A percentile compares a stretch with the other conserved stretches of the same genome.
phyloP scores from a whole-genome alignment of 2,113 vertebrate genomes.

The Pachyramphus minor region DNA sequence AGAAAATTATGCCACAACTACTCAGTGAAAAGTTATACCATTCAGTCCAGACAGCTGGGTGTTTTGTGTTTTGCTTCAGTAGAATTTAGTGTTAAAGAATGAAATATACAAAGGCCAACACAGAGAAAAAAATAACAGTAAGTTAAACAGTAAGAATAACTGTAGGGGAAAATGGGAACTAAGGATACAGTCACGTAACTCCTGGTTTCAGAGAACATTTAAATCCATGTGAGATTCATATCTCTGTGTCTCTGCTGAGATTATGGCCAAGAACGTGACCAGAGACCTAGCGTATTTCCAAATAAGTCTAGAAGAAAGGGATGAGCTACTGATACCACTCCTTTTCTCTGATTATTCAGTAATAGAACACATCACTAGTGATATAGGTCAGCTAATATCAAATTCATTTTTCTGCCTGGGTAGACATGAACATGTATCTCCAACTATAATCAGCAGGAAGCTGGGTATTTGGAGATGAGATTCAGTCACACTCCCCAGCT shows the following conservation, averaged over 20 bases:
- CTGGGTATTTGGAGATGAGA: background rate
- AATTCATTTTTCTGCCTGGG: background rate
- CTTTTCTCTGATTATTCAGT: background rate
- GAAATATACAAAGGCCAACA: background rate
- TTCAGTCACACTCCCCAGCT: background rate
- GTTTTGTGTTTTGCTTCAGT: background rate
- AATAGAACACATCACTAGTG: background rate
- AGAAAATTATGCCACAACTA: constrained; percentile 8
- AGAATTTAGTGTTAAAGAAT: background rate
- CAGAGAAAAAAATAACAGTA: background rate
- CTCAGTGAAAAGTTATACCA: background rate
- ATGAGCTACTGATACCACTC: background rate
- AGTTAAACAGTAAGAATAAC: background rate
- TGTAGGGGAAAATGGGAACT: background rate
- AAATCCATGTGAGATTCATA: background rate
- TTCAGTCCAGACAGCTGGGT: background rate
- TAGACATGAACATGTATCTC: background rate
- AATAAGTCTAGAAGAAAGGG: background rate
- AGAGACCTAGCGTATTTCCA: background rate
- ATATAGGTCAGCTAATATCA: background rate
- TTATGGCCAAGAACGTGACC: background rate
- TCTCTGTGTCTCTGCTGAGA: background rate
- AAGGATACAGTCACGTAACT: background rate
- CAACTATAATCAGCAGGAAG: background rate
- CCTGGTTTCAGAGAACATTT: background rate